Evolutionary conservation across 2,888 invertebrate species (phyloP).

Genomic region (Aphrophora alni): DNA sequence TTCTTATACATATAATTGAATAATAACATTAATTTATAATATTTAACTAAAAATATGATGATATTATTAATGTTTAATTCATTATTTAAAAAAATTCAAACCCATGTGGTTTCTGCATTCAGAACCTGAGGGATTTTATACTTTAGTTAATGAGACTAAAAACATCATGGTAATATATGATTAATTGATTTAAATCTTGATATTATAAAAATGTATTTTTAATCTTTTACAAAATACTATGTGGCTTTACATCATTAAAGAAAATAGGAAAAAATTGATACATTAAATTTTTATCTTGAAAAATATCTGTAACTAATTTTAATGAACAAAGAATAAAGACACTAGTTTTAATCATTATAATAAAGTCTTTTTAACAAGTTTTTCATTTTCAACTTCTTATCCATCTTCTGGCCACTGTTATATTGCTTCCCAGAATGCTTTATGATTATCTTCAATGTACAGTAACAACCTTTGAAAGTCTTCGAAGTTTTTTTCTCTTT

Average conservation of each 20-base stretch:
- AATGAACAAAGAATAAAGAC: neutral
- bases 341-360: neutral
- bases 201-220: neutral
- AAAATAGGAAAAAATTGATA: slow-evolving; percentile 60
- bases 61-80: no score
- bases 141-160: slow-evolving; percentile 46
- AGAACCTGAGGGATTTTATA: no score
- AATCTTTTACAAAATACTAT: neutral
- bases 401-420: no score
- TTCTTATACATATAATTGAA: no score
- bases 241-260: slow-evolving; percentile 62
- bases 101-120: no score
- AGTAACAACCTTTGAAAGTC: no score
- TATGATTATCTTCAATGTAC: no score
- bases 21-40: no score
- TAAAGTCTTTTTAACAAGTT: neutral
- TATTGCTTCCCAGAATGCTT: no score
- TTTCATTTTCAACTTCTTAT: neutral
- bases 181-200: neutral
- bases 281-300: slow-evolving; percentile 60
- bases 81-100: no score
- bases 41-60: no score
- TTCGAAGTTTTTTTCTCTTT: no score
- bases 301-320: slow-evolving; percentile 56
- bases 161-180: neutral